Evolutionary conservation across 1,140 invertebrate species (phyloP).

Genomic region (Matsumurasca onukii): DNA sequence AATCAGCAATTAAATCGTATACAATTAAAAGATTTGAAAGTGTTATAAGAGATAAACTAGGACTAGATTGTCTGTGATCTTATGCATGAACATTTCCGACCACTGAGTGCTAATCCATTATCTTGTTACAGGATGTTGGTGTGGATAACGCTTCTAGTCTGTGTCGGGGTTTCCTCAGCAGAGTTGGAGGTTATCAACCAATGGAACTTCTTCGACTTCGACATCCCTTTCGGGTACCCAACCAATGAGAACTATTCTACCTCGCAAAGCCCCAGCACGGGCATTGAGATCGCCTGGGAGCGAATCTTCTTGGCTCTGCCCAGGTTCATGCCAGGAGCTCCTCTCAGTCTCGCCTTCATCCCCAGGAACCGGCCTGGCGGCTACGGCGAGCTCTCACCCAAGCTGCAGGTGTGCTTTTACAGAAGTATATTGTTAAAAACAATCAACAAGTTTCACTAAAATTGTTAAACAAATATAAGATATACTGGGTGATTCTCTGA

Average conservation of each 20-base stretch:
- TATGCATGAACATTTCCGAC: too few relatives aligned
- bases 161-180: neutral
- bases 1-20: too few relatives aligned
- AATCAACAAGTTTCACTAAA: too few relatives aligned
- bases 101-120: too few relatives aligned
- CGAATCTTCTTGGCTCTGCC: constrained; percentile 72
- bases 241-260: constrained; percentile 38
- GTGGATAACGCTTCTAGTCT: neutral
- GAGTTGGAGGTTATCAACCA: constrained; percentile 67
- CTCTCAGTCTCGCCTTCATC: constrained; percentile 68
- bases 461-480: too few relatives aligned
- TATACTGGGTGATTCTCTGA: too few relatives aligned
- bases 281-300: constrained; percentile 67
- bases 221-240: constrained; percentile 59
- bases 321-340: constrained; percentile 66
- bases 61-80: too few relatives aligned
- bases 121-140: constrained; percentile 9
- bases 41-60: too few relatives aligned
- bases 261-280: constrained; percentile 56
- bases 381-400: constrained; percentile 60
- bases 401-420: constrained; percentile 52
- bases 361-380: constrained; percentile 52
- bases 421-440: too few relatives aligned
- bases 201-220: constrained; percentile 69
- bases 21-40: too few relatives aligned